Percentiles rank a stretch among this genome's conserved stretches.
phyloP scores from a whole-genome alignment of 2,888 invertebrate genomes.

The Eledona agricola region DNA sequence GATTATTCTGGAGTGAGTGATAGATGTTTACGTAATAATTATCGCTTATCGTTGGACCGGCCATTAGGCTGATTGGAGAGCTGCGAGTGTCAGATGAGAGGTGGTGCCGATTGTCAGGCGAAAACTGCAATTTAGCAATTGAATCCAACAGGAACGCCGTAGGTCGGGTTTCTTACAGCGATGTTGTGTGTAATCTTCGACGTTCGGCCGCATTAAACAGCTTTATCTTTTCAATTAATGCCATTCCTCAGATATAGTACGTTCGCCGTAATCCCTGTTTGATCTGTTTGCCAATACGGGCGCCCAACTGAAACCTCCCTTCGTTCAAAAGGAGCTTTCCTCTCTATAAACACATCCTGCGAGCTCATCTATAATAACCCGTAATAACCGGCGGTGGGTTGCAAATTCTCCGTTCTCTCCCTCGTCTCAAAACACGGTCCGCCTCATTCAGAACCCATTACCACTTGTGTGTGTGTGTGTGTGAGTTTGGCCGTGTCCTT shows the following conservation, averaged over 20 bases:
- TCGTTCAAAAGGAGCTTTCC: constrained; percentile 30
- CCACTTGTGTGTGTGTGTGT: constrained; percentile 12
- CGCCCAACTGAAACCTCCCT: constrained; percentile 20
- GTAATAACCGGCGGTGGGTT: constrained; percentile 32
- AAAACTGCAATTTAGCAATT: constrained; percentile 25
- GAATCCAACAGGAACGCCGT: too few species aligned
- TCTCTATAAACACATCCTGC: constrained; percentile 38
- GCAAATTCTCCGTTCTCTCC: constrained; percentile 36
- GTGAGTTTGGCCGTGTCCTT: constrained; percentile 36
- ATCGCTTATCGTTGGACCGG: constrained; percentile 37
- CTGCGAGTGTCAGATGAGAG: constrained; percentile 23
- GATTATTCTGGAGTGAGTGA: constrained; percentile 32
- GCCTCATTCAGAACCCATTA: too few species aligned
- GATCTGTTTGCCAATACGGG: constrained; percentile 32
- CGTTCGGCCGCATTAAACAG: constrained; percentile 8
- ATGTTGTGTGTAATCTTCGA: constrained; percentile 8
- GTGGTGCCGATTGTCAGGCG: constrained; percentile 11
- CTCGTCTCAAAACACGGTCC: constrained; percentile 27
- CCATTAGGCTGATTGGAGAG: constrained; percentile 37
- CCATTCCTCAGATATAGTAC: constrained; percentile 28
- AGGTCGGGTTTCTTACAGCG: constrained; percentile 2
- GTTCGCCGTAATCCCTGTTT: constrained; percentile 31
- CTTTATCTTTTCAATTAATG: constrained; percentile 27
- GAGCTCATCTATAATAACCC: constrained; percentile 42
- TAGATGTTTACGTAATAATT: constrained; percentile 40